These are phyloP conservation scores for Chorisops tibialis DNA, from an alignment of 2,888 invertebrate species.

Conservation along the genomic window DNA sequence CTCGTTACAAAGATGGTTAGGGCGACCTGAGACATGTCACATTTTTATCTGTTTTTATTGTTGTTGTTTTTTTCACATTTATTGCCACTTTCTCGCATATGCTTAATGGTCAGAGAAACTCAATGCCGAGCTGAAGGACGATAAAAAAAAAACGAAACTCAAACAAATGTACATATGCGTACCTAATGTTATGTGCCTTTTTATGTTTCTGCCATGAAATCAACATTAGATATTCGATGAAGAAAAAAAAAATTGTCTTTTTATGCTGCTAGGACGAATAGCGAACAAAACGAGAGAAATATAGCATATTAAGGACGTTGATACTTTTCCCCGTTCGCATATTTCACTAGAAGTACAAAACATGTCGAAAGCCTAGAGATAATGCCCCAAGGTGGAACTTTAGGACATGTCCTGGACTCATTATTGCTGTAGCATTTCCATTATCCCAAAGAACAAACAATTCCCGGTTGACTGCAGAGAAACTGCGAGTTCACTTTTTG, in stretches of 20 bases:
- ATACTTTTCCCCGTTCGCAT: too few relatives aligned
- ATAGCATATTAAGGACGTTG: too few relatives aligned
- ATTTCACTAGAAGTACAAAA: too few relatives aligned
- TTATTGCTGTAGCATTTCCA: slow-evolving; percentile 4
- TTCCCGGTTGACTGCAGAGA: slow-evolving; percentile 33
- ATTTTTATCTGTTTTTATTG: slow-evolving; percentile 26
- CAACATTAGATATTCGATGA: slow-evolving; percentile 16
- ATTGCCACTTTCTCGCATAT: slow-evolving; percentile 22
- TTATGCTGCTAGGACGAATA: too few relatives aligned
- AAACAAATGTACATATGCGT: slow-evolving; percentile 12
- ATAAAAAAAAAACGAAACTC: slow-evolving; percentile 23
- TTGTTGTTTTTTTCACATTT: slow-evolving; percentile 26
- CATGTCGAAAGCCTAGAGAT: too few relatives aligned
- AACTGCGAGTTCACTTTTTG: slow-evolving; percentile 23
- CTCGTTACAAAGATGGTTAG: slow-evolving; percentile 25
- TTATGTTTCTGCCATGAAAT: slow-evolving; percentile 18
- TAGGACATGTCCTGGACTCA: slow-evolving; percentile 2
- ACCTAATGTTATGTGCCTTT: slow-evolving; percentile 10
- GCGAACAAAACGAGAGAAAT: too few relatives aligned
- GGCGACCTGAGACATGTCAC: slow-evolving; percentile 26
- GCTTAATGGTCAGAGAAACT: slow-evolving; percentile 24
- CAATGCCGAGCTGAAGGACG: slow-evolving; percentile 17
- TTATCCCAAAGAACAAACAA: slow-evolving; percentile 19
- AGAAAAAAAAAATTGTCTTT: too few relatives aligned
- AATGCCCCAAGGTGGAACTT: too few relatives aligned